Evolutionary conservation across 2,888 invertebrate species (phyloP).

Genomic region (Diaprepes abbreviatus): DNA sequence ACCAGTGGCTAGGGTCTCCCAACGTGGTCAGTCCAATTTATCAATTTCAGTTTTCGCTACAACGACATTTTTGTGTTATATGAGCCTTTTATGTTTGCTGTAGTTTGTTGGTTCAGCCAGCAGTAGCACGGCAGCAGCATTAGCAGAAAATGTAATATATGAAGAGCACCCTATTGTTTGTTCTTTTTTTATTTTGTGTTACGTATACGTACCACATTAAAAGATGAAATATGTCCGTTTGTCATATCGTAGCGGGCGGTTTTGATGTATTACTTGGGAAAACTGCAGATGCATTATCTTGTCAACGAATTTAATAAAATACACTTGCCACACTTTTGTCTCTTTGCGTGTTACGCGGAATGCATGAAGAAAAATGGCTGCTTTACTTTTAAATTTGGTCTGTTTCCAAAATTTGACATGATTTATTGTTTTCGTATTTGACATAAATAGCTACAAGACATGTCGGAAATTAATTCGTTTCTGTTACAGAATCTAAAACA

Average conservation of each 20-base stretch:
- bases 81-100: constrained; percentile 30
- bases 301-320: constrained; percentile 56
- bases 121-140: constrained; percentile 54
- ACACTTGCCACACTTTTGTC: constrained; percentile 49
- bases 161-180: constrained; percentile 59
- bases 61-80: constrained; percentile 53
- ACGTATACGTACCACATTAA: constrained; percentile 56
- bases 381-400: constrained; percentile 44
- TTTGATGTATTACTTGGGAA: constrained; percentile 56
- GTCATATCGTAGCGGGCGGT: constrained; percentile 45
- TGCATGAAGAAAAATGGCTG: constrained; percentile 35
- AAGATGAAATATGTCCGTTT: constrained; percentile 57
- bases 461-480: constrained; percentile 13
- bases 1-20: neutral
- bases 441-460: constrained; percentile 20
- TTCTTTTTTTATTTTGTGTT: constrained; percentile 57
- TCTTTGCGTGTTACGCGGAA: constrained; percentile 27
- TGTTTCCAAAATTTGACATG: constrained; percentile 39
- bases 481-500: neutral
- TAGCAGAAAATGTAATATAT: constrained; percentile 60
- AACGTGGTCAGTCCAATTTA: constrained; percentile 36
- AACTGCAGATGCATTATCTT: constrained; percentile 58
- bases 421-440: constrained; percentile 28
- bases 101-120: constrained; percentile 29
- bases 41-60: constrained; percentile 39